phyloP scores from a whole-genome alignment of 2,113 vertebrate genomes.

The Mesitornis unicolor region DNA sequence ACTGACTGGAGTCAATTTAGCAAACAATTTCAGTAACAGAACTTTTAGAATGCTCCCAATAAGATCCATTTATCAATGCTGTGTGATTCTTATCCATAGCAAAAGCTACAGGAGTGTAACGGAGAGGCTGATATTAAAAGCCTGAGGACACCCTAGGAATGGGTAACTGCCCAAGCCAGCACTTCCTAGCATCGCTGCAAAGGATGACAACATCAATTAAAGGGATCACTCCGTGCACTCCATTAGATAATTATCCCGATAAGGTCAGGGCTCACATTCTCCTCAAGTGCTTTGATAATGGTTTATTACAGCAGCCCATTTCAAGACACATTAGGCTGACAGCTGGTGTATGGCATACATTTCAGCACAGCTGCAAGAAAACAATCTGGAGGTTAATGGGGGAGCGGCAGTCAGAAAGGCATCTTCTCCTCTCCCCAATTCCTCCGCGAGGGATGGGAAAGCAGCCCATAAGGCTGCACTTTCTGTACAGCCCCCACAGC shows the following conservation, averaged over 20 bases:
- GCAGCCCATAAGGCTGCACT: not conserved
- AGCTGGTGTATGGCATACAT: conserved; percentile 36
- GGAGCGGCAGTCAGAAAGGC: not conserved
- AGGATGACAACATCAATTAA: conserved; percentile 55
- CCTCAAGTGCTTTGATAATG: conserved; percentile 50
- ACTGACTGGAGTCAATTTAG: not conserved
- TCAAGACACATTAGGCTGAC: conserved; percentile 52
- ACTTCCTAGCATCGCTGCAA: not conserved
- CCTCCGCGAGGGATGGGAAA: not conserved
- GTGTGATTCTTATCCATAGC: not conserved
- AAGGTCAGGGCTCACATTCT: conserved; percentile 63
- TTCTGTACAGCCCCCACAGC: not conserved
- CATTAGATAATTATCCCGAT: conserved; percentile 60
- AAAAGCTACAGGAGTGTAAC: not conserved
- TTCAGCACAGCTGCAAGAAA: conserved; percentile 23
- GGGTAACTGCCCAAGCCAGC: not conserved
- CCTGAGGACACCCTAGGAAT: not conserved
- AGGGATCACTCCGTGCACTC: conserved; percentile 32
- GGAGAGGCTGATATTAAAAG: not conserved
- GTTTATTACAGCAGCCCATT: conserved; percentile 57
- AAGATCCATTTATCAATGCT: not conserved
- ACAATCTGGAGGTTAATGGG: conserved; percentile 14
- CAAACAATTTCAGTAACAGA: not conserved
- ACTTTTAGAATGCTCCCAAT: not conserved
- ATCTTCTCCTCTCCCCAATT: not conserved